A percentile compares a stretch with the other conserved stretches of the same genome.
phyloP scores from a whole-genome alignment of 2,888 invertebrate species.

The Spisula subtruncata region DNA sequence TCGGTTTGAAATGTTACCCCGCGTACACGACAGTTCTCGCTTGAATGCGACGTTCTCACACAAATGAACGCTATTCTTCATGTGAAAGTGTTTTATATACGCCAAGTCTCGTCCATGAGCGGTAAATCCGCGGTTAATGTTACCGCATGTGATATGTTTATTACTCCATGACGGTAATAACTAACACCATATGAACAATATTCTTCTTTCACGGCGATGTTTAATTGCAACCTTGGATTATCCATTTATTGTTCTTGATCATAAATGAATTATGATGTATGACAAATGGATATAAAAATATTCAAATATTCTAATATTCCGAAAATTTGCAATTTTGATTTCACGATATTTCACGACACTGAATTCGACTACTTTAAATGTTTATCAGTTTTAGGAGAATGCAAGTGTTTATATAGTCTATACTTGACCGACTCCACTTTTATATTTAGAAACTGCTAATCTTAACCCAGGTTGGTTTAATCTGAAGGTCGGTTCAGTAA shows the following conservation, averaged over 20 bases:
- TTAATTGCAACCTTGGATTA: background rate
- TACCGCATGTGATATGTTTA: background rate
- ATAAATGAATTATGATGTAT: too few relatives aligned
- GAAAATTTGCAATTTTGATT: background rate
- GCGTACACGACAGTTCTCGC: background rate
- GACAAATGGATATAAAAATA: too few relatives aligned
- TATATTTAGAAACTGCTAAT: slow-evolving; percentile 3
- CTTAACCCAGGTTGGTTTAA: background rate
- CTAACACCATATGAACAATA: background rate
- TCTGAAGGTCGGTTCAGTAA: background rate
- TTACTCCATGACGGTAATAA: background rate
- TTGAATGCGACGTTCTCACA: background rate
- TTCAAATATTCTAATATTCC: too few relatives aligned
- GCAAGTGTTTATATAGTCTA: background rate
- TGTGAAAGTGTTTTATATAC: background rate
- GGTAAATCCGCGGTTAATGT: background rate
- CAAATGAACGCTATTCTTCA: background rate
- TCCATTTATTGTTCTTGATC: background rate
- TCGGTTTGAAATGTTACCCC: background rate
- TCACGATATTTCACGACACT: background rate
- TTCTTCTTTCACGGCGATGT: background rate
- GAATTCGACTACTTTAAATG: background rate
- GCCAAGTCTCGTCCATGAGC: background rate
- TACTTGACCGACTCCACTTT: background rate
- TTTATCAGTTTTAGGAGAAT: background rate